Conservation (phyloP, 2,888 invertebrate genomes). For the Hirtodrosophila alboralis region DNA sequence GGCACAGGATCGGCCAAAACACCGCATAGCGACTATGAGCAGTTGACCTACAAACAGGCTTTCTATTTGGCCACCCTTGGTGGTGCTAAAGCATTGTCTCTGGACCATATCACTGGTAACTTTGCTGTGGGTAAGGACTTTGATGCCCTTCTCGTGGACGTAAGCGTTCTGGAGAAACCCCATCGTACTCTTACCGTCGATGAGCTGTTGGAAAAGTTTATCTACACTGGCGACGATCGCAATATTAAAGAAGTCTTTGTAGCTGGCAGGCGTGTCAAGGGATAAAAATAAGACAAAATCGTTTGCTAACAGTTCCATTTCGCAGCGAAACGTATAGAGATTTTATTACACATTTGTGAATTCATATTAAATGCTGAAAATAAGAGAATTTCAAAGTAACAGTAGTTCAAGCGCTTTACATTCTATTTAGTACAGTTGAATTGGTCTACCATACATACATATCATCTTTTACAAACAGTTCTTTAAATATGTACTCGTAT, state of each 20-base stretch:
- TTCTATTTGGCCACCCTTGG: slow-evolving; percentile 93
- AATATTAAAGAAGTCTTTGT: slow-evolving; percentile 92
- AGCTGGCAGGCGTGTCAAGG: slow-evolving; percentile 87
- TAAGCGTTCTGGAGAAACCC: slow-evolving; percentile 86
- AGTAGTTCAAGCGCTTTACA: slow-evolving; percentile 33
- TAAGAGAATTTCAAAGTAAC: slow-evolving; percentile 35
- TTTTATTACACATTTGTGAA: slow-evolving; percentile 54
- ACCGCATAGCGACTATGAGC: slow-evolving; percentile 75
- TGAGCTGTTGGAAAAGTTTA: slow-evolving; percentile 90
- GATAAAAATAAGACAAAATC: slow-evolving; percentile 3
- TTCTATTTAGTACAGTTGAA: slow-evolving; percentile 31
- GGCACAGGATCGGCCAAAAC: slow-evolving; percentile 64
- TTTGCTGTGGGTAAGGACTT: slow-evolving; percentile 93
- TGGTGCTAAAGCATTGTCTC: slow-evolving; percentile 91
- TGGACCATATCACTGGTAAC: slow-evolving; percentile 91
- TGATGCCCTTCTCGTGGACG: slow-evolving; percentile 92
- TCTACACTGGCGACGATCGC: slow-evolving; percentile 92
- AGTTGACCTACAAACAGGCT: slow-evolving; percentile 90
- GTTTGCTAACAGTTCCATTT: slow-evolving; percentile 48
- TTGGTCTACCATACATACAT: slow-evolving; percentile 33
- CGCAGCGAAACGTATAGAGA: slow-evolving; percentile 49
- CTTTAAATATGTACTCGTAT: slow-evolving; percentile 22
- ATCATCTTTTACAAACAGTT: slow-evolving; percentile 36
- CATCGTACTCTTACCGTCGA: slow-evolving; percentile 85
- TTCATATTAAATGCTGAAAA: slow-evolving; percentile 60